Evolutionary conservation across 2,888 invertebrate genomes (phyloP), one percentile per base, ranked within the genome.

Genomic region (Phortica magna): DNA sequence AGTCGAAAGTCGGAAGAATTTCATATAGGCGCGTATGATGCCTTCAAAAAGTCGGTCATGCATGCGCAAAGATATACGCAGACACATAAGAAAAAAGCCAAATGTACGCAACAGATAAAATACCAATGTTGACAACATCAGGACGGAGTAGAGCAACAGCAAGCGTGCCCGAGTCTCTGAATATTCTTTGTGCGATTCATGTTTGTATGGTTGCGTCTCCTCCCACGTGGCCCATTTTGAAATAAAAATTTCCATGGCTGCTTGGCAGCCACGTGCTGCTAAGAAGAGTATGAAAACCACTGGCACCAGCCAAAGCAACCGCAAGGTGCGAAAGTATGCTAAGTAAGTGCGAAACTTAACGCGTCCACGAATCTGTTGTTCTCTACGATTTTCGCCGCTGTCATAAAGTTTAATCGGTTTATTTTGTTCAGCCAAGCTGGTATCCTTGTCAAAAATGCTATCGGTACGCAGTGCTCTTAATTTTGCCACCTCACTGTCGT

Each of bases 11-110:
- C 96, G 95, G 92, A 96, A 97, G 92, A 97, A 97, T 89, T 94
- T 93, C 93, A 96, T 95, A 0, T 94, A 94, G 0, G 95, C 94
- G 76, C 94, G 93, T 1, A 95, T 94, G 0, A 97, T 93, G 0
- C 94, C 94, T 72, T 94, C 93, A 86, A 98, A 97, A 93, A 98
- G 96, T 1, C 90, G 92, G 82, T 96, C 95, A 89, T 98, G 98
- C 0, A 98, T 92, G 1, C 92, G 93, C 41, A 94, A 92, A 0
- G 97, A 97, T 0, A 97, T 95, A 41, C 93, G 93, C 88, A 97
- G 95, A 82, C 96, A 96, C 78, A 95, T 93, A 82, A 93, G 93
- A 88, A 96, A 96, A 91, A 96, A 96, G 0, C 94, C 92, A 65
- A 94, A 94, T 7, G 94, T n/a, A 83, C 92, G 9, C 92, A 93